Base-by-base conservation (phyloP, 2,888 invertebrate genomes). In the Heliconius cydno region DNA sequence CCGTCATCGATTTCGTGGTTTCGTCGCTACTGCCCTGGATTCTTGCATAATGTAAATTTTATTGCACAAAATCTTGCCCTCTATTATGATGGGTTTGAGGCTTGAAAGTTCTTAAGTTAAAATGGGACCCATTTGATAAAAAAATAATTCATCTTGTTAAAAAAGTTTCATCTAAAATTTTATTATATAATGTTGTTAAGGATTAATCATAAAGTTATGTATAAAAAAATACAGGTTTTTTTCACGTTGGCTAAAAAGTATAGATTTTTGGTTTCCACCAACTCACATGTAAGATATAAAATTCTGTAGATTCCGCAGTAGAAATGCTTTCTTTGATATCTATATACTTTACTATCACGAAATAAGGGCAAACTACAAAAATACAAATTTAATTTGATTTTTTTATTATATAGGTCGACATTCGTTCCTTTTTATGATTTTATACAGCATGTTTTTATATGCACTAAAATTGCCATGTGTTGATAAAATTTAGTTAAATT, bases 381-480 rank as follows among this genome's bases (percentile, higher is more conserved):
- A 15, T 72, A 10, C 12, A 57, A 52, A 30, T 60, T 30, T 30
- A 10, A n/a, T n/a, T 73, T 13, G 13, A 13, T 72, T 63, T 0
- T 66, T 71, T 38, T 30, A 70, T 34, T 71, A 22, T 19, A 65
- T 15, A 28, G n/a, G 22, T 28, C 52, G 30, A 68, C 19, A 57
- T 70, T 25, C 41, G 70, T 68, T 68, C 68, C 52, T 52, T 52
- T n/a, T 6, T 68, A 38, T 68, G 41, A 52, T 52, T 66, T 52
- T 46, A 41, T 41, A 28, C 9, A 57, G 68, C 67, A 77, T 77
- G 63, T 78, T 46, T 77, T 34, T 63, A 46, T 65, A 30, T 66
- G 78, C 72, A 73, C 72, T 25, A 25, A 66, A 66, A n/a, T 71
- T 78, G 74, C 80, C 78, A 78, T 78, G 78, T 78, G 78, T 77